Conservation (phyloP, 2,113 vertebrate species). For the Clupea harengus region DNA sequence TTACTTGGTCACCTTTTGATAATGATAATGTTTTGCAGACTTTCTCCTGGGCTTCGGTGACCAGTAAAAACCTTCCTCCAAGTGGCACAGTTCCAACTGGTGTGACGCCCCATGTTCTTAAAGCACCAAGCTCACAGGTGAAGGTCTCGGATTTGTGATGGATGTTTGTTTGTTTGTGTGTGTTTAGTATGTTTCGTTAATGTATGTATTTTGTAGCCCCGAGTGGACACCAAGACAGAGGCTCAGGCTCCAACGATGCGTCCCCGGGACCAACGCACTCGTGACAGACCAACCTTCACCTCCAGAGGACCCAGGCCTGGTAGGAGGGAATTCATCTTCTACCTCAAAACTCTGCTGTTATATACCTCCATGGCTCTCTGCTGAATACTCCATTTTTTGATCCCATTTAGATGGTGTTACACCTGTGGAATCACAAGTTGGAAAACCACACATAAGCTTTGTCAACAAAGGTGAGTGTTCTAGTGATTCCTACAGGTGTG, state of each 20-base stretch:
- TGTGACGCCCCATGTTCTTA: conserved; percentile 93
- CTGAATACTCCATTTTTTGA: conserved; percentile 12
- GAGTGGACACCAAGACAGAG: conserved; percentile 87
- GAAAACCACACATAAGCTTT: conserved; percentile 73
- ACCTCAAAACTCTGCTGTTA: not conserved
- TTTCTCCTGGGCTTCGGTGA: conserved; percentile 98
- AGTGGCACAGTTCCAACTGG: conserved; percentile 91
- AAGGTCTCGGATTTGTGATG: conserved; percentile 65
- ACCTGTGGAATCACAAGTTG: conserved; percentile 67
- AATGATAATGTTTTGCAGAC: conserved; percentile 75
- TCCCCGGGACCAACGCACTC: conserved; percentile 85
- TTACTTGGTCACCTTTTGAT: conserved; percentile 54
- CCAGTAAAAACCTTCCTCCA: conserved; percentile 99
- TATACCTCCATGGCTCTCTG: not conserved
- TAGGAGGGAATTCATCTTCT: conserved; percentile 49
- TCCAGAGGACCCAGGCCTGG: conserved; percentile 86
- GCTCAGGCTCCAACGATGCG: conserved; percentile 78
- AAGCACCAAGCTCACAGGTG: conserved; percentile 97
- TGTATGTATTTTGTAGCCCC: conserved; percentile 66
- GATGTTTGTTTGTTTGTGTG: not conserved
- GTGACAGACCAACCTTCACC: conserved; percentile 84
- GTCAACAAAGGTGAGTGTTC: conserved; percentile 68
- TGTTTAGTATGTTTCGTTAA: not conserved
- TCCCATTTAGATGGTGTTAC: conserved; percentile 63
- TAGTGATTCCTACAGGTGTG: not conserved